These are phyloP conservation scores for Synanthedon formicaeformis DNA, from an alignment of 2,888 invertebrate species.

Conservation along the genomic window DNA sequence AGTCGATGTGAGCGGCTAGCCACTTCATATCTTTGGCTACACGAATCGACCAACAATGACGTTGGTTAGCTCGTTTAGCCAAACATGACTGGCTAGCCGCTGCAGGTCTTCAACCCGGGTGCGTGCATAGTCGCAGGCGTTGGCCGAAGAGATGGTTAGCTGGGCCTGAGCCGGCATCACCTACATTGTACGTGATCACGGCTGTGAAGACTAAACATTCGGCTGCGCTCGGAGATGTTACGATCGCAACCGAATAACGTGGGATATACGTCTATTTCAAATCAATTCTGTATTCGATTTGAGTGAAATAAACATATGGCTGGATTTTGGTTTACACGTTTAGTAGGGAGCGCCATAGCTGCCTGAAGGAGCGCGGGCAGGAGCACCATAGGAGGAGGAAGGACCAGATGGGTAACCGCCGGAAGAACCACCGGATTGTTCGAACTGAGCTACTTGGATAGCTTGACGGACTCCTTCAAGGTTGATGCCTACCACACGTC, in stretches of 20 bases:
- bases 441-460: slow-evolving; percentile 88
- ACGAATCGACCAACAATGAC: slow-evolving; percentile 5
- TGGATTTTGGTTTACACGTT: slow-evolving; percentile 9
- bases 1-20: slow-evolving; percentile 50
- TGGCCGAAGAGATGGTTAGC: slow-evolving; percentile 34
- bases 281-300: slow-evolving; percentile 1
- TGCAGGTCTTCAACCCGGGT: slow-evolving; percentile 45
- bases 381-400: slow-evolving; percentile 70
- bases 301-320: not conserved
- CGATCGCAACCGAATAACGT: slow-evolving; percentile 43
- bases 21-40: slow-evolving; percentile 37
- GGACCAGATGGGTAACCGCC: slow-evolving; percentile 62
- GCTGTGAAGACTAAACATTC: slow-evolving; percentile 48
- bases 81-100: slow-evolving; percentile 51
- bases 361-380: slow-evolving; percentile 72
- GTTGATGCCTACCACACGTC: slow-evolving; percentile 84
- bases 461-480: slow-evolving; percentile 88
- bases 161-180: slow-evolving; percentile 41
- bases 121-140: slow-evolving; percentile 68
- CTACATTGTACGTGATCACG: slow-evolving; percentile 65
- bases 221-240: slow-evolving; percentile 29
- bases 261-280: slow-evolving; percentile 11
- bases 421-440: slow-evolving; percentile 70
- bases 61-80: slow-evolving; percentile 6
- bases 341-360: slow-evolving; percentile 79